Evolutionary conservation across 2,888 invertebrate species (phyloP).

Genomic region (Hydrotaea diabolus): DNA sequence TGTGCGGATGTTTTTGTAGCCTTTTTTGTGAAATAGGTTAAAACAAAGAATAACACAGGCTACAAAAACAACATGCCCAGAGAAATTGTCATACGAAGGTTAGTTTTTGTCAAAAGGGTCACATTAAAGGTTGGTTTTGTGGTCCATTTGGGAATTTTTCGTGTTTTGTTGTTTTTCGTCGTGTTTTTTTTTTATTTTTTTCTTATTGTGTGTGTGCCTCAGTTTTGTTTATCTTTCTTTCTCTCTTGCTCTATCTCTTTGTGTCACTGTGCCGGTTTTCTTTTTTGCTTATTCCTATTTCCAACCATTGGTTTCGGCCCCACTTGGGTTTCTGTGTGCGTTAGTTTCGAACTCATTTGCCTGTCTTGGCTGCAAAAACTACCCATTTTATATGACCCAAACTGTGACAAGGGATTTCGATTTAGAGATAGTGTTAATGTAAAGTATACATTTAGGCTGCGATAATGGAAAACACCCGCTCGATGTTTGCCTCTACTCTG

Average conservation of each 20-base stretch:
- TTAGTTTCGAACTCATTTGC: neutral
- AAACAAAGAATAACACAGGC: slow-evolving; percentile 5
- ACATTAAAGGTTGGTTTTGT: slow-evolving; percentile 66
- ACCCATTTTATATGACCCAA: slow-evolving; percentile 53
- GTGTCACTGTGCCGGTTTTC: neutral
- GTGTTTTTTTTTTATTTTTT: neutral
- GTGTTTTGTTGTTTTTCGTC: neutral
- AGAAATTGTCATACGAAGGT: slow-evolving; percentile 51
- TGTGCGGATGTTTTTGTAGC: neutral
- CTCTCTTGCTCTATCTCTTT: neutral
- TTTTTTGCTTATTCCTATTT: slow-evolving; percentile 18
- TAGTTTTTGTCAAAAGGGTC: slow-evolving; percentile 61
- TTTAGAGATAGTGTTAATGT: slow-evolving; percentile 55
- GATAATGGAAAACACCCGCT: slow-evolving; percentile 22
- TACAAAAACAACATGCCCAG: neutral
- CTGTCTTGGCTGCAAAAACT: slow-evolving; percentile 15
- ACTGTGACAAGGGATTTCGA: slow-evolving; percentile 65
- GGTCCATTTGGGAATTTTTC: slow-evolving; percentile 64
- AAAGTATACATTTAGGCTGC: slow-evolving; percentile 53
- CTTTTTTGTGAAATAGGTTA: slow-evolving; percentile 32
- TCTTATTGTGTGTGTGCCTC: neutral
- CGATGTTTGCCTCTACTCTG: neutral
- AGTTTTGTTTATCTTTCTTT: neutral
- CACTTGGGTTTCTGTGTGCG: neutral
- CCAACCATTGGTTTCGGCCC: neutral